Evolutionary conservation across 2,797 vertebrate genomes (phyloP), one percentile per base, ranked within the genome.

Genomic region (Melanotaenia parkinsoni): DNA sequence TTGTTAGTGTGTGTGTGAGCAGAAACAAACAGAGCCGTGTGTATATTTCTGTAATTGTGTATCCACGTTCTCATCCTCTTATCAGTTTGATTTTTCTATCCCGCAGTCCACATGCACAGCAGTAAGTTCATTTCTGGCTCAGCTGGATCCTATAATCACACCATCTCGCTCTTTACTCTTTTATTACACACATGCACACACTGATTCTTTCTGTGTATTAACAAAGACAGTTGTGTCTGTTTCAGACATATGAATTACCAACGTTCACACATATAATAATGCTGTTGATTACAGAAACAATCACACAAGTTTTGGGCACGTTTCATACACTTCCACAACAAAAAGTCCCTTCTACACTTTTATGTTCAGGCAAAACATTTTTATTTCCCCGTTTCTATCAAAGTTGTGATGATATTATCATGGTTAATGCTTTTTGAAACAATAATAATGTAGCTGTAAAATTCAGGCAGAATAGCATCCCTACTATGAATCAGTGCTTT

Each of bases 81-180:
- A 80, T 72, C 67, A 20, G 58, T 68, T 68, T 67, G 58, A 77
- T 59, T 81, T 64, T 74, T 81, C 66, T 76, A 51, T 67, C 62
- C 68, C 59, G 56, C 33, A 0, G 12, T 77, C 54, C 70, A 61
- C 59, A 76, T 43, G 54, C 2, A 7, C 51, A 62, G 73, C 68
- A 53, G 50, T 67, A 58, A 72, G 80, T 63, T 65, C 59, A 67
- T 79, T 67, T 58, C 24, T 45, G 24, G 30, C 56, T 80, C 67
- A 74, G 83, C 43, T 68, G 68, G 61, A 63, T 72, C 79, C 51
- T 43, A 28, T 63, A 75, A 60, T 70, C 57, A 50, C 67, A 66
- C 43, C 56, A 26, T 43, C 40, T 37, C 22, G 8, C 58, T 61
- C 51, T 72, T 64, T 74, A 11, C 16, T 70, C 56, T 70, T 70